Evolutionary conservation across 1,140 invertebrate species (phyloP), one percentile per base, ranked within the genome.

Genomic region (Calosoma granatense): DNA sequence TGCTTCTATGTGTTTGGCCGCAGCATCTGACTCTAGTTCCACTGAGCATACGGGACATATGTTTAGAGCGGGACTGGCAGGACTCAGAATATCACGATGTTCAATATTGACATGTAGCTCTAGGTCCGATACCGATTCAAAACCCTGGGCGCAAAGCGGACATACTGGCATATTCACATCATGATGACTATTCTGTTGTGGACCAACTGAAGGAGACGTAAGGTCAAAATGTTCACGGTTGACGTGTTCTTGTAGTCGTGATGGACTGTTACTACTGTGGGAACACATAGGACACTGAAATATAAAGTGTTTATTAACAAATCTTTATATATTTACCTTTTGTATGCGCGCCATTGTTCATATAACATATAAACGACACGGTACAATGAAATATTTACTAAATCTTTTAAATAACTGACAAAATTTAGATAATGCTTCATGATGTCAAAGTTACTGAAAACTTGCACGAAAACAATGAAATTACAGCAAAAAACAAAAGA

Each of bases 81-180:
- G 80, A 65, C 83, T 86, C 3, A 87, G 73, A 60, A 87, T 81
- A 70, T 87, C 84, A 65, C 80, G 78, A 68, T 92, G 89, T 66
- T 89, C 87, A 20, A 89, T 84, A 70, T 92, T 92, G 0, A 92
- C 88, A 69, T 93, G 90, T 9, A 90, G 68, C 70, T 91, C 87
- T 20, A 92, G 77, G 67, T 89, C 87, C n/a, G 84, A 81, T 9
- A 81, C 81, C 58, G 83, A 83, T 19, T 80, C 76, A 70, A 89
- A 91, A 36, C 81, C 81, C 60, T 80, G 79, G 60, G 84, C 74
- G 68, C 88, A 88, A 22, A 89, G 76, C 1, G 87, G 87, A 70
- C 86, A 91, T 36, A 77, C 39, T n/a, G 47, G 17, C 11, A 61
- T 64, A 60, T 74, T 73, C n/a, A 65, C 65, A 62, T 72, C 57